These are phyloP conservation scores for Falco cherrug DNA, from an alignment of 2,797 vertebrate genomes.

Conservation along the genomic window DNA sequence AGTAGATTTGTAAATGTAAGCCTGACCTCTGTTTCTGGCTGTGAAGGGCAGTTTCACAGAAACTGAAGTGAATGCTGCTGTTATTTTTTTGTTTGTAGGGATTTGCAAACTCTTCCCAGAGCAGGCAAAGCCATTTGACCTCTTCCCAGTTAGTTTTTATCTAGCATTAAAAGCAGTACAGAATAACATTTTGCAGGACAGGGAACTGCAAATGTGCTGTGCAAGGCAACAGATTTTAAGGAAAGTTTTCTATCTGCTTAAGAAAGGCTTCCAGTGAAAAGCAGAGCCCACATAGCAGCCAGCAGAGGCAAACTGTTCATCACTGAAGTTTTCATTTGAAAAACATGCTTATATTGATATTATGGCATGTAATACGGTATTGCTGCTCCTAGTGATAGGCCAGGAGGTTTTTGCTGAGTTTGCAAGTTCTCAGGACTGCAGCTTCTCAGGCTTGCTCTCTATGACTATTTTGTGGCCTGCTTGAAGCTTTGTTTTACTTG, in stretches of 20 bases:
- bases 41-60: background rate
- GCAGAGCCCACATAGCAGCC: background rate
- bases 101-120: background rate
- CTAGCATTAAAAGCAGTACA: background rate
- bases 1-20: background rate
- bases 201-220: background rate
- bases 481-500: background rate
- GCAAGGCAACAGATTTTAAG: background rate
- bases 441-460: background rate
- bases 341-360: background rate
- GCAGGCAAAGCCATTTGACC: background rate
- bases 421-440: background rate
- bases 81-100: background rate
- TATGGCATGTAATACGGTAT: background rate
- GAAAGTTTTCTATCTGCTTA: background rate
- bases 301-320: background rate
- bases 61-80: background rate
- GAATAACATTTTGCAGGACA: background rate
- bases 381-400: background rate
- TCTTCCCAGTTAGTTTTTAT: background rate
- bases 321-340: background rate
- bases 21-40: background rate
- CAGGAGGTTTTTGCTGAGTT: background rate
- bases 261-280: background rate
- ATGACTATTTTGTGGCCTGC: background rate